Evolutionary conservation across 2,888 invertebrate genomes (phyloP).

Genomic region (Lasioglossum marginatum): DNA sequence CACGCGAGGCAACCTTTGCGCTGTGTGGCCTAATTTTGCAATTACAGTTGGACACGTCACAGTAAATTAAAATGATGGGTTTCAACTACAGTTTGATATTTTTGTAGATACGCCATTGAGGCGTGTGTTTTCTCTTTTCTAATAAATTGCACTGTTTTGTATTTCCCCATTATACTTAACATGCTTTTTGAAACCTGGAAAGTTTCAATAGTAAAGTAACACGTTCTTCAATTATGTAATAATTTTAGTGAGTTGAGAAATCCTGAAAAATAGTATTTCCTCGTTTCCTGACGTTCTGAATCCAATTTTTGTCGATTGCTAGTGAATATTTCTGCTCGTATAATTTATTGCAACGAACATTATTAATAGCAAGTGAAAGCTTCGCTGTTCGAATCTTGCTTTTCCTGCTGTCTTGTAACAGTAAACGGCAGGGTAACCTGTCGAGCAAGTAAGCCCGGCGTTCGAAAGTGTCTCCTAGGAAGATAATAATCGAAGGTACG

Average conservation of each 20-base stretch:
- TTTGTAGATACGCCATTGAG: too few species aligned
- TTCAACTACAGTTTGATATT: not conserved
- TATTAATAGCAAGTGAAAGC: slow-evolving; percentile 5
- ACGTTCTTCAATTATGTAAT: too few species aligned
- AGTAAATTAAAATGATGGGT: not conserved
- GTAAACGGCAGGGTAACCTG: not conserved
- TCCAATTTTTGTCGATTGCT: not conserved
- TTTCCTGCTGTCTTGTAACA: not conserved
- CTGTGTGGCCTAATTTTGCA: not conserved
- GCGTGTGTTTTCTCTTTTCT: too few species aligned
- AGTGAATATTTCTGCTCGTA: not conserved
- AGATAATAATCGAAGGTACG: slow-evolving; percentile 22
- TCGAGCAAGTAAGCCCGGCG: not conserved
- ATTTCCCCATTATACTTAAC: too few species aligned
- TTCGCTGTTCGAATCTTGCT: not conserved
- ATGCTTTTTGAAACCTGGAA: too few species aligned
- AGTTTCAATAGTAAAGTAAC: too few species aligned
- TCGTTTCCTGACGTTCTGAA: not conserved
- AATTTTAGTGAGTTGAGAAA: not conserved
- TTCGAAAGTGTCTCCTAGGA: slow-evolving; percentile 5
- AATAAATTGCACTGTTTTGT: too few species aligned
- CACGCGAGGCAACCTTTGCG: not conserved
- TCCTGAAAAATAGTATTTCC: not conserved
- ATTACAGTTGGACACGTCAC: not conserved
- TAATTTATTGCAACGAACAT: not conserved